A percentile compares a stretch with the other conserved stretches of the same genome.
Conservation (phyloP, 2,113 vertebrate genomes). For the Gallinago paraguaiae region DNA sequence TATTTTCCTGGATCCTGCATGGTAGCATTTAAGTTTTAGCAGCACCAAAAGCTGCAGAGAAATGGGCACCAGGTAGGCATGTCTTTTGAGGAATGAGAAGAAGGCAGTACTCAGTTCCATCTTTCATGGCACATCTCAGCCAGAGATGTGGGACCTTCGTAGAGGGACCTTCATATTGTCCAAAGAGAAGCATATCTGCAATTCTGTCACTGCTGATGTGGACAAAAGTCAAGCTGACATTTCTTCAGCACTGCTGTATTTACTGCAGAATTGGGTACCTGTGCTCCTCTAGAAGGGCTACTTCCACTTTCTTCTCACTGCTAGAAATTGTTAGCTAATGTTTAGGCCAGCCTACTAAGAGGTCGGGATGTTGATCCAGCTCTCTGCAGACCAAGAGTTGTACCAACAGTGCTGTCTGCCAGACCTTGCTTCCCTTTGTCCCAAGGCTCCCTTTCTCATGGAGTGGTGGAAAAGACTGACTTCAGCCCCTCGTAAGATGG, state of each 20-base stretch:
- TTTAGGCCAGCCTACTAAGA: not conserved
- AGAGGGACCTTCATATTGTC: not conserved
- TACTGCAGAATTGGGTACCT: not conserved
- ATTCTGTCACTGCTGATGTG: not conserved
- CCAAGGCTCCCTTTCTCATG: not conserved
- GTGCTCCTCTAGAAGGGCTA: not conserved
- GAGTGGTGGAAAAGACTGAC: not conserved
- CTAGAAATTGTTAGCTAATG: not conserved
- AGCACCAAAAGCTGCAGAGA: not conserved
- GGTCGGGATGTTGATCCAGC: not conserved
- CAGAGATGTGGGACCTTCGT: not conserved
- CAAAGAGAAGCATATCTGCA: not conserved
- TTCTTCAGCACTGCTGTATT: not conserved
- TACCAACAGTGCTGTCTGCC: not conserved
- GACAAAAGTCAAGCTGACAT: not conserved
- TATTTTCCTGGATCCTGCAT: not conserved
- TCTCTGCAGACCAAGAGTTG: not conserved
- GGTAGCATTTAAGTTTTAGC: not conserved
- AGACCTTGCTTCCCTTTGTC: not conserved
- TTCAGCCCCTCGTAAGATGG: not conserved
- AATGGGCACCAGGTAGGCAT: not conserved
- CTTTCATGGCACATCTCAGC: not conserved
- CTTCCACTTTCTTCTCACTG: fast-evolving
- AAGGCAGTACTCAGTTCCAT: not conserved
- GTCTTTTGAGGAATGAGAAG: not conserved